phyloP scores from a whole-genome alignment of 2,888 invertebrate genomes.

The Drosophila kuntzei region DNA sequence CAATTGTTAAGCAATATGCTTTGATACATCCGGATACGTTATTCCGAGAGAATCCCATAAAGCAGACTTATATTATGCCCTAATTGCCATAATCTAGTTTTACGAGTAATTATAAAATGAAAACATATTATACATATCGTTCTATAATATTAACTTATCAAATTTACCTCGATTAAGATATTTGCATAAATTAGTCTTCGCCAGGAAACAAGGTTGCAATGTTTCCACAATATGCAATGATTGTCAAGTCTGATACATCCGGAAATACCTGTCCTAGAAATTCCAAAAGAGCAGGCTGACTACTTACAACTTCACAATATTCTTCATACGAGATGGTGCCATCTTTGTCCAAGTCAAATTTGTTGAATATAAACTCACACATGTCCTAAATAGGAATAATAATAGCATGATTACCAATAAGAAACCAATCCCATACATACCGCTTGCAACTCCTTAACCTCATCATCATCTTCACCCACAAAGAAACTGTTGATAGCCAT shows the following conservation, averaged over 20 bases:
- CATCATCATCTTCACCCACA: slow-evolving; percentile 88
- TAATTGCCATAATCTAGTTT: not conserved
- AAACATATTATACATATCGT: not conserved
- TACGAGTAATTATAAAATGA: not conserved
- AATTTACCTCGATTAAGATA: not conserved
- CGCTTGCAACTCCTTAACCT: slow-evolving; percentile 88
- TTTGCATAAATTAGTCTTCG: slow-evolving; percentile 10
- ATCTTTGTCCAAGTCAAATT: slow-evolving; percentile 91
- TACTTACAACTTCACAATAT: slow-evolving; percentile 87
- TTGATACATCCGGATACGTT: not conserved
- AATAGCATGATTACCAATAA: not conserved
- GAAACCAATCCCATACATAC: slow-evolving; percentile 42
- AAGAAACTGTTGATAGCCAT: slow-evolving; percentile 85
- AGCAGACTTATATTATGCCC: not conserved
- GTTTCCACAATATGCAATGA: slow-evolving; percentile 81
- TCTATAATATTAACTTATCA: not conserved
- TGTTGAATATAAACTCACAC: slow-evolving; percentile 90
- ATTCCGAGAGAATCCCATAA: not conserved
- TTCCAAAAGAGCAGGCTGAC: slow-evolving; percentile 89
- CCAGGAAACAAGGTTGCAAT: slow-evolving; percentile 51
- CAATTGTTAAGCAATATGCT: not conserved
- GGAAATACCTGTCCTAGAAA: slow-evolving; percentile 91
- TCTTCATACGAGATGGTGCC: slow-evolving; percentile 88
- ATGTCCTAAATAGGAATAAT: slow-evolving; percentile 86
- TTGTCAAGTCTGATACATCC: slow-evolving; percentile 83